Percentiles rank a stretch among this genome's conserved stretches.
Evolutionary conservation across 2,888 invertebrate species (phyloP).

Genomic region (Biston stratarius): DNA sequence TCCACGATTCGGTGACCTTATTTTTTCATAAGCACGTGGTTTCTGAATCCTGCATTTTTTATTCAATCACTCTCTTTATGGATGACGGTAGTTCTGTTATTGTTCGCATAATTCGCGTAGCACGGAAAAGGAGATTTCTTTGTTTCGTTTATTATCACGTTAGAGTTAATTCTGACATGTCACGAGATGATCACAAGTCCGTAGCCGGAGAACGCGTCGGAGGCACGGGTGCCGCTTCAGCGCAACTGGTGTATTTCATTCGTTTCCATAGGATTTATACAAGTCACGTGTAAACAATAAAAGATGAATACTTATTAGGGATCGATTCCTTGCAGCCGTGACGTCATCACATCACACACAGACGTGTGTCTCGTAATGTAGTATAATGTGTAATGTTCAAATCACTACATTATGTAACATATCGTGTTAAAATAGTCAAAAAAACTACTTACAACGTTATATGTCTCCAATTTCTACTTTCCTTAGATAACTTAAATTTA

Average conservation of each 20-base stretch:
- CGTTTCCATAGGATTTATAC: constrained; percentile 61
- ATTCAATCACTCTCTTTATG: constrained; percentile 40
- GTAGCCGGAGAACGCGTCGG: constrained; percentile 51
- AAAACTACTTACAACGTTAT: constrained; percentile 2
- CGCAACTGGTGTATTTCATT: constrained; percentile 58
- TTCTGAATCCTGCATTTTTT: constrained; percentile 46
- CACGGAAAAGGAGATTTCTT: constrained; percentile 56
- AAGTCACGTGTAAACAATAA: constrained; percentile 67
- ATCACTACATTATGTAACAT: neutral
- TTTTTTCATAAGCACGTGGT: constrained; percentile 60
- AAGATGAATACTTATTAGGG: constrained; percentile 46
- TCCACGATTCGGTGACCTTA: constrained; percentile 59
- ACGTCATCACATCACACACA: constrained; percentile 20
- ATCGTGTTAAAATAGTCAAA: neutral
- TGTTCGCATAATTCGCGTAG: constrained; percentile 46
- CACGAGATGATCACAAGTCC: constrained; percentile 50
- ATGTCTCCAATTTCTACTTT: neutral
- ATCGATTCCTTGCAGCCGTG: constrained; percentile 42
- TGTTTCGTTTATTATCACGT: constrained; percentile 61
- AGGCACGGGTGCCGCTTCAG: constrained; percentile 48
- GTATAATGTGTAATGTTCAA: constrained; percentile 3
- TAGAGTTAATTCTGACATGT: constrained; percentile 54
- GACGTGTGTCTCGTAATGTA: constrained; percentile 15
- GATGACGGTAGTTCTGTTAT: constrained; percentile 29
- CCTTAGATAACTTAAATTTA: neutral